Evolutionary conservation across 2,888 invertebrate species (phyloP).

Genomic region (Luffia ferchaultella): DNA sequence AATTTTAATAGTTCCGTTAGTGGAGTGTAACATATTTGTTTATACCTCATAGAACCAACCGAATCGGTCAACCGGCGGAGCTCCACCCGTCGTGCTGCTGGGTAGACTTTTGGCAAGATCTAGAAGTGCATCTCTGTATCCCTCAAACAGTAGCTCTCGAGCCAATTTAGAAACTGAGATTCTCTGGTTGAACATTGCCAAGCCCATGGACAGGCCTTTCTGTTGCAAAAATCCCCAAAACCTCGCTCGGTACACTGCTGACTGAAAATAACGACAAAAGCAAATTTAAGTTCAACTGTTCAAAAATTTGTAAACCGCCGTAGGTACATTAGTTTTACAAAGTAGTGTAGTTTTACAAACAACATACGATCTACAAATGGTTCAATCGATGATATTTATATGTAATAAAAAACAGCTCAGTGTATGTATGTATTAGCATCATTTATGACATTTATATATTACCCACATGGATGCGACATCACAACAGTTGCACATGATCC

Average conservation of each 20-base stretch:
- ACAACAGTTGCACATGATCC: too few relatives aligned
- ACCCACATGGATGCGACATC: too few relatives aligned
- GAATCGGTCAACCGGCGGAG: constrained; percentile 77
- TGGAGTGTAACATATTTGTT: too few relatives aligned
- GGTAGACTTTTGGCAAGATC: constrained; percentile 70
- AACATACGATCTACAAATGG: too few relatives aligned
- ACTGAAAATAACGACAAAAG: constrained; percentile 39
- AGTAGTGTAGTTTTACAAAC: too few relatives aligned
- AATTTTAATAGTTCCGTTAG: too few relatives aligned
- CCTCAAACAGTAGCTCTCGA: constrained; percentile 78
- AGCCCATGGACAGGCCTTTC: constrained; percentile 65
- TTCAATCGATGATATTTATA: too few relatives aligned
- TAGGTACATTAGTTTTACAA: too few relatives aligned
- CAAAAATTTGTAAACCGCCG: neutral
- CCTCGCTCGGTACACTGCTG: constrained; percentile 66
- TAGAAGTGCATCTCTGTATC: constrained; percentile 79
- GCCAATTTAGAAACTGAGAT: constrained; percentile 70
- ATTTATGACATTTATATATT: too few relatives aligned
- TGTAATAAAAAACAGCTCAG: too few relatives aligned
- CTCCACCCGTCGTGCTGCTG: constrained; percentile 58
- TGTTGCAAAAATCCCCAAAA: constrained; percentile 66
- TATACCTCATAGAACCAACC: constrained; percentile 80
- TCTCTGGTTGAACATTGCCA: constrained; percentile 63
- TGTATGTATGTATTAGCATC: too few relatives aligned
- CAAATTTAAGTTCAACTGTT: neutral